Evolutionary conservation across 2,888 invertebrate species (phyloP).

Genomic region (Shargacucullia verbasci): DNA sequence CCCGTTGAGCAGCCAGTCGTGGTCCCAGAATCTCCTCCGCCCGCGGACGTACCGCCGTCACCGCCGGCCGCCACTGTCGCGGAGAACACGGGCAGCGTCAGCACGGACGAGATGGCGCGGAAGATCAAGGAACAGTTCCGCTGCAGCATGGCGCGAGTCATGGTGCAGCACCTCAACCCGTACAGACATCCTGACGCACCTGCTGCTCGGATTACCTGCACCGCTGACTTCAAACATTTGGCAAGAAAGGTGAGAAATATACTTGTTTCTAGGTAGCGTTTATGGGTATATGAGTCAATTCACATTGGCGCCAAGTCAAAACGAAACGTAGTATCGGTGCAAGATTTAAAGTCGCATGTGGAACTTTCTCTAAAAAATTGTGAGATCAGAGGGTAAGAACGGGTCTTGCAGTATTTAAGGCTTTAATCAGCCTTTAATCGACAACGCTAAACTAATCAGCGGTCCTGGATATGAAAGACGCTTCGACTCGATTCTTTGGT

Average conservation of each 20-base stretch:
- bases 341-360: too few species aligned
- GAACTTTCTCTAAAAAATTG: too few species aligned
- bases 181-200: constrained; percentile 96
- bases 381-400: too few species aligned
- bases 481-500: too few species aligned
- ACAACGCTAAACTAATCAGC: too few species aligned
- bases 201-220: constrained; percentile 95
- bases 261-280: background rate
- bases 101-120: constrained; percentile 84
- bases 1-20: constrained; percentile 25
- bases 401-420: too few species aligned
- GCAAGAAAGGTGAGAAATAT: constrained; percentile 93
- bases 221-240: constrained; percentile 97
- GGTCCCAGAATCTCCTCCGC: constrained; percentile 41
- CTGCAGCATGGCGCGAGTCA: constrained; percentile 93
- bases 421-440: too few species aligned
- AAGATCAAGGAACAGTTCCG: constrained; percentile 96
- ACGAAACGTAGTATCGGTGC: too few species aligned
- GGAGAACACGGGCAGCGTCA: constrained; percentile 10
- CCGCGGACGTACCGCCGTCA: constrained; percentile 22
- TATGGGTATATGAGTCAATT: too few species aligned
- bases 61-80: constrained; percentile 36
- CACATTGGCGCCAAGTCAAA: too few species aligned
- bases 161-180: constrained; percentile 96
- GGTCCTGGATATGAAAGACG: too few species aligned